These are phyloP conservation scores for Bradypodion pumilum DNA, from an alignment of 2,797 vertebrate genomes.

Conservation along the genomic window DNA sequence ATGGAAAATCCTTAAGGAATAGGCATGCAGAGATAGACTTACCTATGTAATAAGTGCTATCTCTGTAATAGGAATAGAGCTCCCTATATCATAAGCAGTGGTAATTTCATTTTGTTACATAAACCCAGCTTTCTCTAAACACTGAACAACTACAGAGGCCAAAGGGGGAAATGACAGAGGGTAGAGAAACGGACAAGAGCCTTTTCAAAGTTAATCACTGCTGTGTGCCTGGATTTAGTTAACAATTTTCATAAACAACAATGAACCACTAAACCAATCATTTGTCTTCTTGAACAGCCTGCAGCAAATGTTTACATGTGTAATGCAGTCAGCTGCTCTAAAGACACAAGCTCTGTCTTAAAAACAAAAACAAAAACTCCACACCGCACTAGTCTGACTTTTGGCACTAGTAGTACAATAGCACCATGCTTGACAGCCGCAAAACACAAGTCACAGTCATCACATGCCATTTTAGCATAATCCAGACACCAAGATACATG, in stretches of 20 bases:
- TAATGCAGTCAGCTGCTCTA: slow-evolving; percentile 1
- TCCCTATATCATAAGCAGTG: neutral
- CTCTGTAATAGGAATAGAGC: neutral
- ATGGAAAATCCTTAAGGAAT: neutral
- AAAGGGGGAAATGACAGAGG: slow-evolving; percentile 43
- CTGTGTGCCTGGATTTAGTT: slow-evolving; percentile 31
- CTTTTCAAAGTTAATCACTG: slow-evolving; percentile 40
- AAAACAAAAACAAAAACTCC: neutral
- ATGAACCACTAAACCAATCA: slow-evolving; percentile 8
- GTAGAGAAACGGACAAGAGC: slow-evolving; percentile 36
- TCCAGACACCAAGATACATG: neutral
- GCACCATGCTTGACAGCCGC: neutral
- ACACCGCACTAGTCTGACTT: neutral
- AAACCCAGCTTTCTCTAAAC: neutral
- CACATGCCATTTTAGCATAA: neutral
- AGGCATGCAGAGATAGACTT: no score
- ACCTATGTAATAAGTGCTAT: no score
- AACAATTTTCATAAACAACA: slow-evolving; percentile 55
- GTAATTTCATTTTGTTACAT: slow-evolving; percentile 20
- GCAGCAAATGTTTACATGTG: slow-evolving; percentile 34
- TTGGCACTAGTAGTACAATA: slow-evolving; percentile 2
- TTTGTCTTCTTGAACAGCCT: slow-evolving; percentile 8
- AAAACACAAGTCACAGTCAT: slow-evolving; percentile 3
- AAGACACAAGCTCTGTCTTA: neutral
- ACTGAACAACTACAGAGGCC: neutral